Percentiles rank a stretch among this genome's conserved stretches.
Evolutionary conservation across 2,797 vertebrate genomes (phyloP).

Genomic region (Okamejei kenojei): DNA sequence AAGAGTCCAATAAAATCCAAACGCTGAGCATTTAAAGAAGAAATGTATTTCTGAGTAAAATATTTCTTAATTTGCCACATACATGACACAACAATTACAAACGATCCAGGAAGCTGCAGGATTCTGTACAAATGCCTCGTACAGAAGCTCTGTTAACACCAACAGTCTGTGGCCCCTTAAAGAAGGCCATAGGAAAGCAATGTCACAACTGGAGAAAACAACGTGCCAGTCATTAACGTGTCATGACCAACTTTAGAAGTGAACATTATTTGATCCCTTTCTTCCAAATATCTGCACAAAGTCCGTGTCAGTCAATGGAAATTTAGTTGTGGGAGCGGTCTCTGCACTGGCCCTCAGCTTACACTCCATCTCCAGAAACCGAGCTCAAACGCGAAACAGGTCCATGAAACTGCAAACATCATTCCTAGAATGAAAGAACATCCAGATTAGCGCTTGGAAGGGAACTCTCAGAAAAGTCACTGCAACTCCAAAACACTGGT

Average conservation of each 20-base stretch:
- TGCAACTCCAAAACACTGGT: no score
- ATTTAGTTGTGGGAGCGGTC: background rate
- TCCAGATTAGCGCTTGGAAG: background rate
- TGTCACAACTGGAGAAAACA: background rate
- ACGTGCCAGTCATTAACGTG: background rate
- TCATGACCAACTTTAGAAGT: background rate
- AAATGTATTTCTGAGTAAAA: background rate
- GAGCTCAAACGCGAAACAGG: background rate
- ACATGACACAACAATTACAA: no score
- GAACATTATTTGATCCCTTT: background rate
- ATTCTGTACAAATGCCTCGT: background rate
- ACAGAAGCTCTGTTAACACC: background rate
- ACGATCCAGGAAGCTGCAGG: background rate
- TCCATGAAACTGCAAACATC: background rate
- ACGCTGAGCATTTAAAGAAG: background rate
- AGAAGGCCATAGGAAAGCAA: background rate
- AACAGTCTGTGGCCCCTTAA: background rate
- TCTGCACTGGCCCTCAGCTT: background rate
- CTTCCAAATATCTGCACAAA: background rate
- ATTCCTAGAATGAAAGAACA: background rate
- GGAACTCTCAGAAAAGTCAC: background rate
- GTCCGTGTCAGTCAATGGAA: background rate
- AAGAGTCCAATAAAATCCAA: background rate
- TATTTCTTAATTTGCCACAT: background rate
- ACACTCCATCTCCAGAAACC: background rate